Evolutionary conservation across 2,113 vertebrate genomes (phyloP).

Genomic region (Tyto alba): DNA sequence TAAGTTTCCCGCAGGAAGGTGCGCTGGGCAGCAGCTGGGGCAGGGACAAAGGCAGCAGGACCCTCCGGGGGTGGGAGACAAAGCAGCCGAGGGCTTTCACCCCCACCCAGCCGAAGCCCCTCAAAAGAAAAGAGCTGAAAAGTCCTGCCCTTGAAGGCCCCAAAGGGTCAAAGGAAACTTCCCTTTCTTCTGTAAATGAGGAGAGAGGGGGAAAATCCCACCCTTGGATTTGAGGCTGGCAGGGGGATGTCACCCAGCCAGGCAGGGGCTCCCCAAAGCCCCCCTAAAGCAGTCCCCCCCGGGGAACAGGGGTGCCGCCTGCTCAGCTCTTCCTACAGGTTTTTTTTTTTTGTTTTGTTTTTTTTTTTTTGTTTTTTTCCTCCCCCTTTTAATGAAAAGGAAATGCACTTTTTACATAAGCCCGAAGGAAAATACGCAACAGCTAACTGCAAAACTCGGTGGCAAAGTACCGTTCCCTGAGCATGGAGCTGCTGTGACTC

Average conservation of each 20-base stretch:
- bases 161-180: conserved; percentile 41
- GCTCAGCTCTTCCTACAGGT: neutral
- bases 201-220: neutral
- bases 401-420: neutral
- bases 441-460: neutral
- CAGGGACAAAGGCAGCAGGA: conserved; percentile 44
- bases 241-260: neutral
- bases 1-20: neutral
- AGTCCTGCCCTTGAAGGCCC: conserved; percentile 45
- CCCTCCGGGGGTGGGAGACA: neutral
- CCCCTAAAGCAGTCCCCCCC: neutral
- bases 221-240: neutral
- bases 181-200: conserved; percentile 60
- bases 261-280: neutral
- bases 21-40: conserved; percentile 42
- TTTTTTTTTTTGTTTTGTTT: no score
- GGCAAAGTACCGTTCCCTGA: neutral
- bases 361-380: neutral
- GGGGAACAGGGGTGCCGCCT: neutral
- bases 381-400: neutral
- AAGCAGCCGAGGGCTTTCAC: neutral
- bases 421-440: neutral
- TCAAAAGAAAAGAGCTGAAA: conserved; percentile 29
- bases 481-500: rapidly evolving
- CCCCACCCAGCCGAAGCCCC: neutral